Percentiles rank a stretch among this genome's conserved stretches.
phyloP scores from a whole-genome alignment of 2,113 vertebrate species.

The Trogon melanurus region DNA sequence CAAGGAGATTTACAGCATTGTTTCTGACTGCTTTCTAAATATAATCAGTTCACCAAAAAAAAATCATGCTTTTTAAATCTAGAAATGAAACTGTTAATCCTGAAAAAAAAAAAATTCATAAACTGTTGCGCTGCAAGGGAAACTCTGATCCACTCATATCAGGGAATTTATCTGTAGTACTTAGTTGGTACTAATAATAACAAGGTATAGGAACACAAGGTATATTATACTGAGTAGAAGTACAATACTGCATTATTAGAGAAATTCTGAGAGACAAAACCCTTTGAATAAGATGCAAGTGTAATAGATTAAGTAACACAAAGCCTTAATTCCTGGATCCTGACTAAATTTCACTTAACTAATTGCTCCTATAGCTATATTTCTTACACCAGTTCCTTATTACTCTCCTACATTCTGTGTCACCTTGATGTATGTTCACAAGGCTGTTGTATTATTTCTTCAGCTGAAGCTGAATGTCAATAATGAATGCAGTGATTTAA shows the following conservation, averaged over 20 bases:
- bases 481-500: background rate
- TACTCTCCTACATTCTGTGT: background rate
- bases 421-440: background rate
- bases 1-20: background rate
- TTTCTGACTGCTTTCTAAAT: background rate
- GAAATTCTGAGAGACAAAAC: background rate
- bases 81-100: background rate
- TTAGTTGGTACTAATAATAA: background rate
- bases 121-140: background rate
- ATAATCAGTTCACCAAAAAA: background rate
- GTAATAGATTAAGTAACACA: background rate
- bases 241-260: background rate
- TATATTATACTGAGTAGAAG: background rate
- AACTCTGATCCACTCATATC: background rate
- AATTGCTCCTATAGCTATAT: background rate
- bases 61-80: background rate
- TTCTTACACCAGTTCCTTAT: background rate
- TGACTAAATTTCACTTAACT: background rate
- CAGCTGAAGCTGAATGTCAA: background rate
- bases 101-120: background rate
- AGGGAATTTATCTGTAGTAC: background rate
- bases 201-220: background rate
- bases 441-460: background rate
- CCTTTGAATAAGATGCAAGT: background rate
- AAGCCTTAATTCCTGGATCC: background rate